Percentiles rank a stretch among this genome's conserved stretches.
Conservation (phyloP, 2,888 invertebrate genomes). For the Masnerella sp. region DNA sequence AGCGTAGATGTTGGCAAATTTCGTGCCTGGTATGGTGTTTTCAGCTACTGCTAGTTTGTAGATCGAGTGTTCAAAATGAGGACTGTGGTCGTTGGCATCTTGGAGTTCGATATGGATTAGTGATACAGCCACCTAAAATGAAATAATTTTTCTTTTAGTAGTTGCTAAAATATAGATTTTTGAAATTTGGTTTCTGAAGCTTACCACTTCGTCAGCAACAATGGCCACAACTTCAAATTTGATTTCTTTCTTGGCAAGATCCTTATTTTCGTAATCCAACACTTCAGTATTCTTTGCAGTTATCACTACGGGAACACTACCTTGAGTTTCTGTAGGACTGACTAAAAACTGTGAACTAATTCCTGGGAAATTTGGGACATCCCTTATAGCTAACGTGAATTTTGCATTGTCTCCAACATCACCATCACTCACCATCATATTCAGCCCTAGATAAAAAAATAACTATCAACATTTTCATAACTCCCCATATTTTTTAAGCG, state of each 20-base stretch:
- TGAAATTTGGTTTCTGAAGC: no score
- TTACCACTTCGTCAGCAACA: constrained; percentile 78
- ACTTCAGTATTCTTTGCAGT: constrained; percentile 83
- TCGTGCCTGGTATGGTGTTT: constrained; percentile 81
- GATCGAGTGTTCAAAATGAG: constrained; percentile 82
- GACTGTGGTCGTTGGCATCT: constrained; percentile 90
- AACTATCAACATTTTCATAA: no score
- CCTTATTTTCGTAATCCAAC: constrained; percentile 85
- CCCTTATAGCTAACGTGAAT: constrained; percentile 82
- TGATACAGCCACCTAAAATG: constrained; percentile 79
- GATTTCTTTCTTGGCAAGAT: constrained; percentile 80
- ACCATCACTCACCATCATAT: constrained; percentile 85
- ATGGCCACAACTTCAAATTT: constrained; percentile 84
- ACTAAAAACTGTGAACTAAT: constrained; percentile 78
- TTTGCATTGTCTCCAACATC: constrained; percentile 87
- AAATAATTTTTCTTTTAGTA: constrained; percentile 13
- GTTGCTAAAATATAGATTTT: background rate
- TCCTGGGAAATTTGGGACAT: constrained; percentile 78
- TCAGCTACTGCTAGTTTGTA: constrained; percentile 85
- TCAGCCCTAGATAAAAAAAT: no score
- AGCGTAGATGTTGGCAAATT: constrained; percentile 84
- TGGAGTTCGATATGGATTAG: constrained; percentile 82
- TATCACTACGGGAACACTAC: constrained; percentile 86
- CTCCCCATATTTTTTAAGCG: no score
- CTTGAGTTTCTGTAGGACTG: constrained; percentile 83